Conservation (phyloP, 2,797 vertebrate genomes). For the Telmatherina bonti region DNA sequence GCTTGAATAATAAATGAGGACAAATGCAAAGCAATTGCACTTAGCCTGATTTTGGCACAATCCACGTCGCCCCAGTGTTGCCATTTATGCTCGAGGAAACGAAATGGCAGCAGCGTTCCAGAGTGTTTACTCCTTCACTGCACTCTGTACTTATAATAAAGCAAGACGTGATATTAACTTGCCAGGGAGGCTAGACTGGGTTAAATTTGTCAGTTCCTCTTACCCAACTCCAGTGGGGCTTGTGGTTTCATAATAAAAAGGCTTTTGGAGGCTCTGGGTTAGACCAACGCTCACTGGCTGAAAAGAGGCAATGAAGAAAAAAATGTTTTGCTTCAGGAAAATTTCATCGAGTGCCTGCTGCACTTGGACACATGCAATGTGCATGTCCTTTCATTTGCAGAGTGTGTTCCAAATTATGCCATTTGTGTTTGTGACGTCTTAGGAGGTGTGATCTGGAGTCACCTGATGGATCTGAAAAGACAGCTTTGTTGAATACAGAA, state of each 20-base stretch:
- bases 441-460: constrained; percentile 16
- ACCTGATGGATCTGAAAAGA: constrained; percentile 10
- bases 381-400: constrained; percentile 43
- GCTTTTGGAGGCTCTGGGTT: constrained; percentile 52
- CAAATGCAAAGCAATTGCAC: constrained; percentile 79
- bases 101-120: constrained; percentile 59
- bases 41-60: constrained; percentile 70
- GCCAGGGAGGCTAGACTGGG: constrained; percentile 67
- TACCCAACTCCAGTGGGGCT: constrained; percentile 60
- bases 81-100: constrained; percentile 56
- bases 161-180: constrained; percentile 71
- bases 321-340: constrained; percentile 56
- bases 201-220: constrained; percentile 72
- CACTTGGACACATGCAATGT: constrained; percentile 18
- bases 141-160: constrained; percentile 60
- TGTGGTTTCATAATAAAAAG: constrained; percentile 78
- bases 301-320: constrained; percentile 55
- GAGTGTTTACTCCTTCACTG: constrained; percentile 62
- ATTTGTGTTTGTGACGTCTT: constrained; percentile 21
- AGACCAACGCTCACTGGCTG: constrained; percentile 42
- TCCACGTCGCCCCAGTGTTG: constrained; percentile 54
- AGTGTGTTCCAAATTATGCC: constrained; percentile 16
- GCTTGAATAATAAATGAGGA: constrained; percentile 84
- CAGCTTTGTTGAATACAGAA: background rate
- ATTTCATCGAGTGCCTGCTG: constrained; percentile 36